Percentiles rank a stretch among this genome's conserved stretches.
Conservation (phyloP, 2,888 invertebrate species). For the Temnothorax unifasciatus region DNA sequence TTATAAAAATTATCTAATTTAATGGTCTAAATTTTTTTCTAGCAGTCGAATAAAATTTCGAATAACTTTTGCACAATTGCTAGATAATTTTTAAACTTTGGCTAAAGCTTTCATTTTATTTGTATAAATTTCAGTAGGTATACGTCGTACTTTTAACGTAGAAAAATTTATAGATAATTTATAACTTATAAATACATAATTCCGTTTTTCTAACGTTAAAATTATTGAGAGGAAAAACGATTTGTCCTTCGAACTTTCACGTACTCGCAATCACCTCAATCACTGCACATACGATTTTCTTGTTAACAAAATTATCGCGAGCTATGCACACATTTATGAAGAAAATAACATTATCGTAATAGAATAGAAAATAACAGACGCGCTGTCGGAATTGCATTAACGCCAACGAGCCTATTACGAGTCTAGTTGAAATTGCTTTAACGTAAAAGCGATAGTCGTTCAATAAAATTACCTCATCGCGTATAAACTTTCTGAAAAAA, state of each 20-base stretch:
- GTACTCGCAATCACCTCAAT: constrained; percentile 1
- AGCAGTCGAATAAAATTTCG: background rate
- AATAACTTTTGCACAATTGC: background rate
- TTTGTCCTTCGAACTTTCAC: background rate
- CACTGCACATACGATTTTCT: background rate
- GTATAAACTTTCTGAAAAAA: background rate
- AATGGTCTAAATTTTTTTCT: background rate
- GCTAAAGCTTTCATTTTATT: background rate
- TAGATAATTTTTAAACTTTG: background rate
- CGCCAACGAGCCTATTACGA: constrained; percentile 5
- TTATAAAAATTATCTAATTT: background rate
- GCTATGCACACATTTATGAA: background rate
- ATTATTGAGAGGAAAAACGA: background rate
- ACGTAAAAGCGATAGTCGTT: constrained; percentile 10
- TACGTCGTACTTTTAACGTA: background rate
- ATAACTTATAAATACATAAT: constrained; percentile 6
- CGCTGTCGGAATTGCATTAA: constrained; percentile 7
- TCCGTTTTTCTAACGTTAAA: background rate
- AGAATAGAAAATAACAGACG: background rate
- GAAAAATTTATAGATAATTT: background rate
- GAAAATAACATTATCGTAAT: constrained; percentile 5
- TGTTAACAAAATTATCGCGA: constrained; percentile 23
- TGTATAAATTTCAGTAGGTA: background rate
- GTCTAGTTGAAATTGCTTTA: background rate
- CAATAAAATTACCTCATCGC: constrained; percentile 4